These are phyloP conservation scores for Drosophila ohnishii DNA, from an alignment of 1,140 invertebrate species.

Conservation along the genomic window DNA sequence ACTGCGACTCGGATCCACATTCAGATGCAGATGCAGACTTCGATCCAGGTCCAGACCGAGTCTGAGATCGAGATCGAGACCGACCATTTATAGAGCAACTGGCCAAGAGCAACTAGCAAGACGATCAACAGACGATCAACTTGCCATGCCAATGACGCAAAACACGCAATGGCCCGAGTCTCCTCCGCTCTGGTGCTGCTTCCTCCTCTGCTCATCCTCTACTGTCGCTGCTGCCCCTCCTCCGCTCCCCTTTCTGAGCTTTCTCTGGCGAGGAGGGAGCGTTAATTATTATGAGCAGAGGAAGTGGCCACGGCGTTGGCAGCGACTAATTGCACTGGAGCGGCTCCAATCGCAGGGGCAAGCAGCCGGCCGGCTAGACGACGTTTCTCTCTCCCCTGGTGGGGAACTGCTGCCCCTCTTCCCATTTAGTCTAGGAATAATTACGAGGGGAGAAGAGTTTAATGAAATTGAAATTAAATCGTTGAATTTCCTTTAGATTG, in stretches of 20 bases:
- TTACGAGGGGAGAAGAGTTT: not conserved
- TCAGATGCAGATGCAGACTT: slow-evolving; percentile 18
- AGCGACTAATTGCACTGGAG: slow-evolving; percentile 67
- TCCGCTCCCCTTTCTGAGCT: slow-evolving; percentile 27
- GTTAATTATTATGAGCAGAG: slow-evolving; percentile 78
- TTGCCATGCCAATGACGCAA: slow-evolving; percentile 72
- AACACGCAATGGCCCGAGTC: slow-evolving; percentile 62
- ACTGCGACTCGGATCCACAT: slow-evolving; percentile 1
- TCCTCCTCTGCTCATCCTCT: not conserved
- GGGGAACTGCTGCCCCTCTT: slow-evolving; percentile 6
- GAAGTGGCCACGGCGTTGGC: slow-evolving; percentile 65
- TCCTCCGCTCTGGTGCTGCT: not conserved
- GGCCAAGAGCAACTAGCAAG: slow-evolving; percentile 67
- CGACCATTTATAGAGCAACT: slow-evolving; percentile 74
- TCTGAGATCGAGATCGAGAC: slow-evolving; percentile 21
- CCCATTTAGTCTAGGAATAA: not conserved
- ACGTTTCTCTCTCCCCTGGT: not conserved
- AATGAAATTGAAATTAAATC: slow-evolving; percentile 7
- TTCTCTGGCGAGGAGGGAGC: slow-evolving; percentile 61
- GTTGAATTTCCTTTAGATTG: slow-evolving; percentile 7
- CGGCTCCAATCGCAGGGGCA: slow-evolving; percentile 47
- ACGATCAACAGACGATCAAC: slow-evolving; percentile 77
- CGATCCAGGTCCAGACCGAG: slow-evolving; percentile 12
- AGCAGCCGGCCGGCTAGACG: slow-evolving; percentile 47
- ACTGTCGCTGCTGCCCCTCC: not conserved